These are phyloP conservation scores for Sesamia nonagrioides DNA, from an alignment of 1,140 invertebrate genomes.

Conservation along the genomic window DNA sequence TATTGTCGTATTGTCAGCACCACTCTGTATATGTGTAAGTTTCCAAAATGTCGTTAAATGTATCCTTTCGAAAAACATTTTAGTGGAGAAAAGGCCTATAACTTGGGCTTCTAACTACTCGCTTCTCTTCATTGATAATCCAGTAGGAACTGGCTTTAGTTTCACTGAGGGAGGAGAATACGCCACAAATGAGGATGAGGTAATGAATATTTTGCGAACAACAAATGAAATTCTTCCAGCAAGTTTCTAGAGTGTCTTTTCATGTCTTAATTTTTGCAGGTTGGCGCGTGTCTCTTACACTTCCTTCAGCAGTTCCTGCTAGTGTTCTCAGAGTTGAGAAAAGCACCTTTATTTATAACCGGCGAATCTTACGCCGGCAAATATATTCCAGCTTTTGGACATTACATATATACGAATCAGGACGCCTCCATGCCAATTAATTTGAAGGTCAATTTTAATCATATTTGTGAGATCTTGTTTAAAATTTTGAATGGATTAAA, in stretches of 20 bases:
- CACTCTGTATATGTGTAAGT: not conserved
- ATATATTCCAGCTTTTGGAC: slow-evolving; percentile 91
- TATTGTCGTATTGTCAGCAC: no score
- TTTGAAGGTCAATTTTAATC: slow-evolving; percentile 50
- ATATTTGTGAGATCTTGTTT: not conserved
- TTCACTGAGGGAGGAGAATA: slow-evolving; percentile 89
- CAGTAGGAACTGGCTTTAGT: slow-evolving; percentile 92
- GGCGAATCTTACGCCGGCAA: slow-evolving; percentile 94
- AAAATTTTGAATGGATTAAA: not conserved
- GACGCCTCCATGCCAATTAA: slow-evolving; percentile 47
- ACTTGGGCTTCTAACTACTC: slow-evolving; percentile 91
- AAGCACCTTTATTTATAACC: slow-evolving; percentile 90
- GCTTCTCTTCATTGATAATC: slow-evolving; percentile 94
- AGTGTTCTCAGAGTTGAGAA: slow-evolving; percentile 89
- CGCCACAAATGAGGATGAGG: slow-evolving; percentile 88
- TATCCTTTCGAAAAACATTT: no score
- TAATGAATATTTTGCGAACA: slow-evolving; percentile 78
- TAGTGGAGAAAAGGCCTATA: not conserved
- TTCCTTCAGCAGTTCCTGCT: slow-evolving; percentile 90
- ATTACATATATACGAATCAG: slow-evolving; percentile 85
- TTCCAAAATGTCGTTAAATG: not conserved
- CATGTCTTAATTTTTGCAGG: slow-evolving; percentile 57
- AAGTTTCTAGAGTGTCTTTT: not conserved
- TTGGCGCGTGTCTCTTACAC: slow-evolving; percentile 88
- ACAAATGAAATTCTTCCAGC: not conserved